phyloP scores from a whole-genome alignment of 2,797 vertebrate genomes.

The Poecilia velifera region DNA sequence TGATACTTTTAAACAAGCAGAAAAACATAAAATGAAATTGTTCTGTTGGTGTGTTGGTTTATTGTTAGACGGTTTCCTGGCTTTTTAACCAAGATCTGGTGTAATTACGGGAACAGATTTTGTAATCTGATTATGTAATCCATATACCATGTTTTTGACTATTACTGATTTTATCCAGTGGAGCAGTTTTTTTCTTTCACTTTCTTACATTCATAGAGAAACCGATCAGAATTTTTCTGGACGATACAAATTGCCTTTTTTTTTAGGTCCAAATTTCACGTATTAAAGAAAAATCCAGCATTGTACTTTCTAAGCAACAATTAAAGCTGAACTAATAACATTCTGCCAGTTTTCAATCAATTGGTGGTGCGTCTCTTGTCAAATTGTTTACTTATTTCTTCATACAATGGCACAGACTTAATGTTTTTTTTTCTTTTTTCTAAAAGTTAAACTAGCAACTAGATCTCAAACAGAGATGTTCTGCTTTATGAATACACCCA shows the following conservation, averaged over 20 bases:
- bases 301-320: no score
- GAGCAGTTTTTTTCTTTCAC: neutral
- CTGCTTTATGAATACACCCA: neutral
- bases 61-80: neutral
- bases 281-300: no score
- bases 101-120: neutral
- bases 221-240: neutral
- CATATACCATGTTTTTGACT: neutral
- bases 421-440: neutral
- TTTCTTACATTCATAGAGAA: neutral
- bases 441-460: slow-evolving; percentile 2
- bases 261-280: neutral
- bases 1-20: no score
- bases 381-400: neutral
- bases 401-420: neutral
- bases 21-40: neutral
- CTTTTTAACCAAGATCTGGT: neutral
- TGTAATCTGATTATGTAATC: neutral
- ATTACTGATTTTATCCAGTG: neutral
- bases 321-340: neutral
- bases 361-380: neutral
- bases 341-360: neutral
- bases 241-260: neutral
- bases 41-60: neutral
- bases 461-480: neutral